Conservation (phyloP, 1,140 invertebrate genomes). For the Pogonus chalceus region DNA sequence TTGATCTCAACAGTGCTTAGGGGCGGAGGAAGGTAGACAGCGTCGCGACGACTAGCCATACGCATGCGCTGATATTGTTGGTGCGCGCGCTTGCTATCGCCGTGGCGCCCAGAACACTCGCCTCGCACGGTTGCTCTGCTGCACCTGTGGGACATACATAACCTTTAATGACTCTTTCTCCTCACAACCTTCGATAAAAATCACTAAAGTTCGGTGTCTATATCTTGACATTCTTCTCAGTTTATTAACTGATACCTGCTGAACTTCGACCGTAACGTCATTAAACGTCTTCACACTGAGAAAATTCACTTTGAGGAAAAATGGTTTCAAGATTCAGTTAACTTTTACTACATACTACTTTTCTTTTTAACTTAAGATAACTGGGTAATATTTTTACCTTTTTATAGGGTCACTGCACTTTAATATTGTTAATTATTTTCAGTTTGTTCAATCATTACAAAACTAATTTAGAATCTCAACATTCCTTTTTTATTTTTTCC, state of each 20-base stretch:
- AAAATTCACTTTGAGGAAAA: slow-evolving; percentile 5
- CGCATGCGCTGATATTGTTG: background rate
- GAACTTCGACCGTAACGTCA: background rate
- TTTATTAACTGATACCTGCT: background rate
- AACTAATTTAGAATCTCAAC: too few species aligned
- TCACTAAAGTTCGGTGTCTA: slow-evolving; percentile 6
- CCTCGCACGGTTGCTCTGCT: slow-evolving; percentile 20
- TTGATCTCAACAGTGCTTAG: background rate
- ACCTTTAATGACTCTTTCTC: slow-evolving; percentile 3
- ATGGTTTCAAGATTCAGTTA: too few species aligned
- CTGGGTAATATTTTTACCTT: too few species aligned
- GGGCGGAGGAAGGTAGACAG: slow-evolving; percentile 7
- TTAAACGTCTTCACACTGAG: slow-evolving; percentile 9
- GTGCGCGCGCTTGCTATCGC: slow-evolving; percentile 8
- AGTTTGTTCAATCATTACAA: too few species aligned
- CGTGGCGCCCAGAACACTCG: slow-evolving; percentile 19
- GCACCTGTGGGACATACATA: slow-evolving; percentile 14
- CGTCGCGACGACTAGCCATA: background rate
- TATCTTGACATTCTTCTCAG: background rate
- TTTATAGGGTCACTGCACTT: too few species aligned
- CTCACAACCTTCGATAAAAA: slow-evolving; percentile 12
- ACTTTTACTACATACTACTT: too few species aligned
- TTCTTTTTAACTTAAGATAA: too few species aligned
- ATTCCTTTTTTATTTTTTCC: too few species aligned
- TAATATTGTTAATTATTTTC: too few species aligned